Conservation (phyloP, 1,140 invertebrate genomes). For the Diploscapter pachys region DNA sequence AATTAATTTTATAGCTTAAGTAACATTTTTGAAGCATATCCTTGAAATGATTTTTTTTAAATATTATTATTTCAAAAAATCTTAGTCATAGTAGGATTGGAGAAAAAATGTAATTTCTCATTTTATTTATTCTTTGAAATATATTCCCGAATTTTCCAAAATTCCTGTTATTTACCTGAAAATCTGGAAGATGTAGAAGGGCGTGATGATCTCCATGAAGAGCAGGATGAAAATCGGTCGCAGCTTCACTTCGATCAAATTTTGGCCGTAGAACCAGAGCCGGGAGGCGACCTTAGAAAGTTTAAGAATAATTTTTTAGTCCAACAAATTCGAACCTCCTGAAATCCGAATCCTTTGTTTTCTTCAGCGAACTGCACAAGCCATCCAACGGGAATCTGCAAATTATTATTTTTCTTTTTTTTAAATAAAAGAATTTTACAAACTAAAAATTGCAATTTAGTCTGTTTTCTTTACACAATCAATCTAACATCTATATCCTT, state of each 20-base stretch:
- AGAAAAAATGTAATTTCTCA: neutral
- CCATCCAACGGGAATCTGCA: too few species aligned
- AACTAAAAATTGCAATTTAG: too few species aligned
- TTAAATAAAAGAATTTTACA: too few species aligned
- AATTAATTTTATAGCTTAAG: neutral
- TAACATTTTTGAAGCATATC: neutral
- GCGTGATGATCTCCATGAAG: slow-evolving; percentile 71
- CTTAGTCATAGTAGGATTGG: neutral
- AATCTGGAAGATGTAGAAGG: slow-evolving; percentile 85
- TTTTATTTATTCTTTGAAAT: neutral
- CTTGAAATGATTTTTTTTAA: neutral
- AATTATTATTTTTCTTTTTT: too few species aligned
- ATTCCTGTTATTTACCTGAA: slow-evolving; percentile 73
- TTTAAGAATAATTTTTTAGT: too few species aligned
- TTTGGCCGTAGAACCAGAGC: slow-evolving; percentile 46
- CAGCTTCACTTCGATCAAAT: slow-evolving; percentile 55
- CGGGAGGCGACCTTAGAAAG: slow-evolving; percentile 35
- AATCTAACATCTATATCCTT: too few species aligned
- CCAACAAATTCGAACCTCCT: neutral
- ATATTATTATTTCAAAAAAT: neutral
- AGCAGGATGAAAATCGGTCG: slow-evolving; percentile 52
- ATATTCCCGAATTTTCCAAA: neutral
- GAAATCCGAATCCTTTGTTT: slow-evolving; percentile 18
- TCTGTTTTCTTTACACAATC: too few species aligned
- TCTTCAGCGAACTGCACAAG: too few species aligned